phyloP scores from a whole-genome alignment of 2,113 vertebrate genomes.

The Marcusenius ussheri region DNA sequence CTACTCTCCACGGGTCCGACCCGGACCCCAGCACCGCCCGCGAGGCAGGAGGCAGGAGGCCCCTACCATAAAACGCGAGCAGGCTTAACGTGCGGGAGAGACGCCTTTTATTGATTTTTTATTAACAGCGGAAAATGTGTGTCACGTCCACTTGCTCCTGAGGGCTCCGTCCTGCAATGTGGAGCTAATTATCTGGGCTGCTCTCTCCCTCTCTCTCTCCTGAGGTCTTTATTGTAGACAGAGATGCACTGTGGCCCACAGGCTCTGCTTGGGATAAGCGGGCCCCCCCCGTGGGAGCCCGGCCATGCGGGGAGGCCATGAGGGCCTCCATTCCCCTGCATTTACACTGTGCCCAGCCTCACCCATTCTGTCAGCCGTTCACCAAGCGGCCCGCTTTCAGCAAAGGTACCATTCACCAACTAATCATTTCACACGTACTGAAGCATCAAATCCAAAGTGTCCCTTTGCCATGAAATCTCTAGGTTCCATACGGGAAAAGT shows the following conservation, averaged over 20 bases:
- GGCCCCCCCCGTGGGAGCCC: neutral
- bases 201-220: neutral
- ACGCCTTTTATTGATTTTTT: conserved; percentile 8
- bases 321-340: neutral
- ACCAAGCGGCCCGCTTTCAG: neutral
- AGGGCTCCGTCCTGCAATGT: neutral
- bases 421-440: neutral
- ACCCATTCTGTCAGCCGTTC: neutral
- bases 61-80: neutral
- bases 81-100: neutral
- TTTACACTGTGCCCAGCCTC: neutral
- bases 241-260: neutral
- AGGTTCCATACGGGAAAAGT: neutral
- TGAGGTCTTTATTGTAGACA: neutral
- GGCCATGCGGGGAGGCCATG: neutral
- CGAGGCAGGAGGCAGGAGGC: neutral
- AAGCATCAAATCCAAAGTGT: neutral
- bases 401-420: neutral
- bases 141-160: neutral
- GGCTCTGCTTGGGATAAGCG: neutral
- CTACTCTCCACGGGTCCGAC: neutral
- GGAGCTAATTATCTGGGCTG: neutral
- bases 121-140: conserved; percentile 10
- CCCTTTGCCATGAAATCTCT: neutral
- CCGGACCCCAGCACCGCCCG: neutral